Evolutionary conservation across 2,888 invertebrate genomes (phyloP).

Genomic region (Mimachlamys varia): DNA sequence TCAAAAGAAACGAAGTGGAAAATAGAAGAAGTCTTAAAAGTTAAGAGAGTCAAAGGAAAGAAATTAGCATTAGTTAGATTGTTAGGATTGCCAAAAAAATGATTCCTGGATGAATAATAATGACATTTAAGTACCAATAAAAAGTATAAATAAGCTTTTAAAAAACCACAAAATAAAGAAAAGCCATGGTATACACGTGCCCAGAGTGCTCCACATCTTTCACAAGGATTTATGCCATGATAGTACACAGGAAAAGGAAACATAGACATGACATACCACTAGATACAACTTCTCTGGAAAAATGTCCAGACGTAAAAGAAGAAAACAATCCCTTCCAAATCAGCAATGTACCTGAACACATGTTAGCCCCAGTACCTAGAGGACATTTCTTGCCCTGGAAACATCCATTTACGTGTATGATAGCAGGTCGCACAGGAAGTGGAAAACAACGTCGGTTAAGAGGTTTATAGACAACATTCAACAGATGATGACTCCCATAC

Average conservation of each 20-base stretch:
- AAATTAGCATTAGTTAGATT: constrained; percentile 37
- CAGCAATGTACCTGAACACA: not conserved
- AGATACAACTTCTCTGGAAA: too few relatives aligned
- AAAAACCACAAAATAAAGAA: not conserved
- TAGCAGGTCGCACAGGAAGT: too few relatives aligned
- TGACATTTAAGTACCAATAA: not conserved
- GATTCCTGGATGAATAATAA: constrained; percentile 42
- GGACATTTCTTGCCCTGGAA: not conserved
- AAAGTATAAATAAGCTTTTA: not conserved
- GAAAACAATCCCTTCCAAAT: not conserved
- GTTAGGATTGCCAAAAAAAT: constrained; percentile 42
- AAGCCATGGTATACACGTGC: not conserved
- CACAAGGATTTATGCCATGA: not conserved
- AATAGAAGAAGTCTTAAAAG: constrained; percentile 40
- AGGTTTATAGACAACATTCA: too few relatives aligned
- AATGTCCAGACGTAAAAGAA: too few relatives aligned
- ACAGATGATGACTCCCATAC: too few relatives aligned
- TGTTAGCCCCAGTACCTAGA: not conserved
- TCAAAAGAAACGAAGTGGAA: constrained; percentile 34
- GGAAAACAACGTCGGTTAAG: too few relatives aligned
- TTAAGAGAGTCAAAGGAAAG: constrained; percentile 20
- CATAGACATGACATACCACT: not conserved
- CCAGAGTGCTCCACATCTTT: not conserved
- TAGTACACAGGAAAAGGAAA: not conserved
- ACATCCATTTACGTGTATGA: too few relatives aligned